Percentiles rank a stretch among this genome's conserved stretches.
Evolutionary conservation across 2,888 invertebrate genomes (phyloP).

Genomic region (Timema podura): DNA sequence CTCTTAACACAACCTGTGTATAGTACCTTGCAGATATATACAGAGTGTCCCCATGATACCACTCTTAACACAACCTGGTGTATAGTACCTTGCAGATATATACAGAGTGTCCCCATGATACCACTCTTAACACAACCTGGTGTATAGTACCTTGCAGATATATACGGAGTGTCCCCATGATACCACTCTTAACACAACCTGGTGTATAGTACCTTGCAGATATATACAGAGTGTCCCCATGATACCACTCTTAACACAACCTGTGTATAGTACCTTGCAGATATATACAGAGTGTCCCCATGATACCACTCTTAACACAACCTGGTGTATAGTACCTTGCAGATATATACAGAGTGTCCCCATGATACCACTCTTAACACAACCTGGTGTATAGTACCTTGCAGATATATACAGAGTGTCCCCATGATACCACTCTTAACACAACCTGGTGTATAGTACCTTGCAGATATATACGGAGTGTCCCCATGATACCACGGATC

Average conservation of each 20-base stretch:
- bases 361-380: constrained; percentile 76
- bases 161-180: constrained; percentile 71
- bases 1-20: too few species aligned
- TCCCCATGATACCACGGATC: constrained; percentile 72
- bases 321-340: constrained; percentile 65
- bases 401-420: constrained; percentile 70
- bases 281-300: constrained; percentile 70
- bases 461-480: constrained; percentile 73
- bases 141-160: constrained; percentile 69
- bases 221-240: constrained; percentile 71
- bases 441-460: too few species aligned
- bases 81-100: constrained; percentile 69
- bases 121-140: too few species aligned
- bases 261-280: constrained; percentile 68
- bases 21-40: constrained; percentile 72
- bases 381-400: constrained; percentile 66
- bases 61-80: too few species aligned
- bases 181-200: too few species aligned
- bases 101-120: constrained; percentile 70
- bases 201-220: constrained; percentile 67
- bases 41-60: constrained; percentile 73
- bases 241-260: too few species aligned
- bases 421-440: constrained; percentile 77
- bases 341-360: constrained; percentile 72
- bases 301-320: too few species aligned